phyloP scores from a whole-genome alignment of 1,140 invertebrate genomes.

The Trichonephila clavipes region DNA sequence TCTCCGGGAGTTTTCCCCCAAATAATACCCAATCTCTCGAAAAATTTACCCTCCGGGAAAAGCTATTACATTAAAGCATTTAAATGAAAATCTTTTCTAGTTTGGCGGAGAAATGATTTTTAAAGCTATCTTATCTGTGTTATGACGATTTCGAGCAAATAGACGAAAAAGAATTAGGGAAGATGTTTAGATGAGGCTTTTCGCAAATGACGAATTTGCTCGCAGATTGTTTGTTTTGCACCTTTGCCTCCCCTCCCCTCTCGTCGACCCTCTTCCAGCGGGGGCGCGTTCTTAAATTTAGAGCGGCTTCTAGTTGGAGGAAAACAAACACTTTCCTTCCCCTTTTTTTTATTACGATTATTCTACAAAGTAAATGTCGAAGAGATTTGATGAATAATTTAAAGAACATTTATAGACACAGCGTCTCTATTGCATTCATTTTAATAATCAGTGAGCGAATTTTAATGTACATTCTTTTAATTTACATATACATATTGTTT shows the following conservation, averaged over 20 bases:
- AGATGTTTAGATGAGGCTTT: slow-evolving; percentile 62
- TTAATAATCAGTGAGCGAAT: too few relatives aligned
- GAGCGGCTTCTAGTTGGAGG: background rate
- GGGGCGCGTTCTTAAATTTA: background rate
- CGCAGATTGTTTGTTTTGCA: slow-evolving; percentile 64
- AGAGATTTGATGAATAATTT: too few relatives aligned
- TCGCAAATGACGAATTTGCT: slow-evolving; percentile 71
- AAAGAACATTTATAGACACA: too few relatives aligned
- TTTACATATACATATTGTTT: background rate
- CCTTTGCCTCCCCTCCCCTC: background rate
- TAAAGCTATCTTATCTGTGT: slow-evolving; percentile 64
- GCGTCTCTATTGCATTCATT: background rate
- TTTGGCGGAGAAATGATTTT: slow-evolving; percentile 71
- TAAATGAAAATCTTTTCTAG: slow-evolving; percentile 76
- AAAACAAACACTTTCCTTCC: too few relatives aligned
- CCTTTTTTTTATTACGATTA: too few relatives aligned
- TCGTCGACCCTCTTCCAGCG: background rate
- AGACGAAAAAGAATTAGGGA: slow-evolving; percentile 70
- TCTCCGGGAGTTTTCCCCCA: slow-evolving; percentile 2
- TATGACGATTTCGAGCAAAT: slow-evolving; percentile 60
- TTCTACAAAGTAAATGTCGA: too few relatives aligned
- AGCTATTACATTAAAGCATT: slow-evolving; percentile 75
- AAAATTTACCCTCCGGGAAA: slow-evolving; percentile 51
- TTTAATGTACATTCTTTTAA: background rate
- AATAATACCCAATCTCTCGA: slow-evolving; percentile 61